phyloP scores from a whole-genome alignment of 35 echinoderm and acorn worm genomes.

The Apostichopus californicus region DNA sequence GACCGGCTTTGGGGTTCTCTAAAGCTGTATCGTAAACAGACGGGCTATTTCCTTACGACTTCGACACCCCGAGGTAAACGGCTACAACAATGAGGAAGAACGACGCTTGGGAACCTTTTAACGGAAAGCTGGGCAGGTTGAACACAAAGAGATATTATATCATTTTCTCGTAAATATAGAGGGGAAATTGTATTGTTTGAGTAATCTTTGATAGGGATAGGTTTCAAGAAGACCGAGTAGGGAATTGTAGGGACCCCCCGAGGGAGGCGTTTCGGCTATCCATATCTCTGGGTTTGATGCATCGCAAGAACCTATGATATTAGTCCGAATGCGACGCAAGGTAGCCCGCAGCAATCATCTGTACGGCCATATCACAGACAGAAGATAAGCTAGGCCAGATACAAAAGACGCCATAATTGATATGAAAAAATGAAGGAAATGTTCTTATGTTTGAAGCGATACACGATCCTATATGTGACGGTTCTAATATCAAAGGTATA shows the following conservation, averaged over 20 bases:
- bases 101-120: constrained; percentile 10
- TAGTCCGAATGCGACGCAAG: not conserved
- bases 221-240: constrained; percentile 1
- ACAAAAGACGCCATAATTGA: no score
- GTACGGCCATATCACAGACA: no score
- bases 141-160: constrained; percentile 41
- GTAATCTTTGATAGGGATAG: constrained; percentile 35
- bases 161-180: constrained; percentile 35
- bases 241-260: not conserved
- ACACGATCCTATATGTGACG: no score
- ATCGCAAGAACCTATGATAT: not conserved
- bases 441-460: no score
- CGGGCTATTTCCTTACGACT: not conserved
- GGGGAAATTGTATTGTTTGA: not conserved
- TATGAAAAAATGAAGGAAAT: no score
- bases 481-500: no score
- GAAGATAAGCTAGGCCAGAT: no score
- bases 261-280: not conserved
- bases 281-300: not conserved
- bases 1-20: constrained; percentile 24
- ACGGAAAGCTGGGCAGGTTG: constrained; percentile 8
- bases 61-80: constrained; percentile 31
- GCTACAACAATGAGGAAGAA: not conserved
- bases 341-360: not conserved
- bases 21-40: constrained; percentile 23